phyloP scores from a whole-genome alignment of 2,113 vertebrate genomes.

The Leptosomus discolor region DNA sequence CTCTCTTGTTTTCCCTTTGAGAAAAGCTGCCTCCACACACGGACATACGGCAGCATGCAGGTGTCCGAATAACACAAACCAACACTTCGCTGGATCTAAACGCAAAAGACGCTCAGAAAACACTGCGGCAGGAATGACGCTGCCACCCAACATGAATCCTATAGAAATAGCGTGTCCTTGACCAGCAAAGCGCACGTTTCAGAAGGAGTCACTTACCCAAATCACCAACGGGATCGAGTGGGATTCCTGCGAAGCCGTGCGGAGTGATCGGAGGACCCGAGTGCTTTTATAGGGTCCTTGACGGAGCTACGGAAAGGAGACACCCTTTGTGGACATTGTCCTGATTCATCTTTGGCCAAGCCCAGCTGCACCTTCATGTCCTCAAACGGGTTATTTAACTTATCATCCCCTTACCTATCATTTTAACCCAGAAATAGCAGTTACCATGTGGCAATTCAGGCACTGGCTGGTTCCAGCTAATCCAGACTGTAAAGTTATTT shows the following conservation, averaged over 20 bases:
- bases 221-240: conserved; percentile 11
- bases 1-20: not conserved
- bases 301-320: not conserved
- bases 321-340: conserved; percentile 46
- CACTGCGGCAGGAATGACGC: rapidly evolving
- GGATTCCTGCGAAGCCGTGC: conserved; percentile 65
- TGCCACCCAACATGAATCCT: not conserved
- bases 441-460: not conserved
- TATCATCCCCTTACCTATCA: conserved; percentile 50
- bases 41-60: rapidly evolving
- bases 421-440: conserved; percentile 64
- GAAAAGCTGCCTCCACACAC: not conserved
- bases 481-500: not conserved
- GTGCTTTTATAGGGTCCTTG: conserved; percentile 66
- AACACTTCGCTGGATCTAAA: rapidly evolving
- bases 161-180: not conserved
- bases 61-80: not conserved
- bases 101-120: not conserved
- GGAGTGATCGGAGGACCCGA: not conserved
- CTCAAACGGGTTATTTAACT: conserved; percentile 63
- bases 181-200: not conserved
- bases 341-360: conserved; percentile 68
- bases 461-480: not conserved
- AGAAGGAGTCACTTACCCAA: conserved; percentile 60
- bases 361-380: conserved; percentile 48